Evolutionary conservation across 2,113 vertebrate species (phyloP), one percentile per base, ranked within the genome.

Genomic region (Tragelaphus strepsiceros): DNA sequence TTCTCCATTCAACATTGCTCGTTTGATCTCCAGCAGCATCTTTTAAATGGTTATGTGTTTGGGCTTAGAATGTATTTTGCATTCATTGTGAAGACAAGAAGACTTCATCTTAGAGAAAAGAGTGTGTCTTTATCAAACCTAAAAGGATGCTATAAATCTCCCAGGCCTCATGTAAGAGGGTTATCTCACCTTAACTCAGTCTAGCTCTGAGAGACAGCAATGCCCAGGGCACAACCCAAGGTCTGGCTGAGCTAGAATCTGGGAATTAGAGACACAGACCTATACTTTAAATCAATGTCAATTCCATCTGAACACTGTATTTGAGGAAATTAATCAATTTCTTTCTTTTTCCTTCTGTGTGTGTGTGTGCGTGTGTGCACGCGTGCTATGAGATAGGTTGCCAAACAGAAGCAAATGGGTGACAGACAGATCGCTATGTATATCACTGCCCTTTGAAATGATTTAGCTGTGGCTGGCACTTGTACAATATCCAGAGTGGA

Each of bases 271-370:
- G 32, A 95, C 19, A 67, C 24, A 87, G 64, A 96, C 6, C 7
- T 17, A 80, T 8, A 67, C 17, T 86, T 95, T 78, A 92, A 96
- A 97, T 97, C 95, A 98, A 56, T 56, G 26, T 53, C n/a, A 94
- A 7, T n/a, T 85, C 51, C 30, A 87, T 54, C 14, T 83, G 51
- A 91, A 84, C 14, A 96, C 4, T 87, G 39, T 11, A 24, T 91
- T 92, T 97, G 58, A 96, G 56, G 17, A 94, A 96, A 91, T 56
- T 6, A 30, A 93, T 89, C 14, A 77, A 62, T 59, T 91, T 58
- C 12, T 90, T 88, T 88, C 19, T 59, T 39, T 91, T 4, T 53
- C 80, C 46, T 11, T 51, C 39, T 26, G 0, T 51, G 3, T 80
- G 12, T 77, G 12, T 77, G 9, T 78, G 2, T 43, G 4, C 26